These are phyloP conservation scores for Stomatorhinus ivindoensis DNA, from an alignment of 2,113 vertebrate species.

Conservation along the genomic window DNA sequence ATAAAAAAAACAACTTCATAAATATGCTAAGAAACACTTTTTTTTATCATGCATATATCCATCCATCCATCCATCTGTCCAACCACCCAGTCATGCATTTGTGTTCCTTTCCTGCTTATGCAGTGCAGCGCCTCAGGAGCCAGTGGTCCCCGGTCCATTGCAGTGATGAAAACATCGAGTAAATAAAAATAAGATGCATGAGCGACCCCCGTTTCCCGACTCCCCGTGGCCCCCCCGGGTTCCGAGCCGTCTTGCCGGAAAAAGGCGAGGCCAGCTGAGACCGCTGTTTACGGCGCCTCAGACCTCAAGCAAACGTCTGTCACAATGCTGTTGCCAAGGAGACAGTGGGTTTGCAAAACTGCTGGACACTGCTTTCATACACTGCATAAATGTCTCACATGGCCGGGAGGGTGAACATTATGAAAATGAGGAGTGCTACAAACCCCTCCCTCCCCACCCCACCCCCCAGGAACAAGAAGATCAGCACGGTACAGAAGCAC, in stretches of 20 bases:
- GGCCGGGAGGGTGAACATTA: neutral
- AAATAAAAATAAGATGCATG: neutral
- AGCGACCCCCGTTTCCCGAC: neutral
- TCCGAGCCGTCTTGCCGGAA: neutral
- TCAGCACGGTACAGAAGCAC: neutral
- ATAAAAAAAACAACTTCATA: neutral
- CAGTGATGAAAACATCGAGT: neutral
- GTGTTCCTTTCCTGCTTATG: neutral
- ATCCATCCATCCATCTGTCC: neutral
- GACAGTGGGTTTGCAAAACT: slow-evolving; percentile 27
- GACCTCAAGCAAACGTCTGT: slow-evolving; percentile 12
- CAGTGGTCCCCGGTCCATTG: neutral
- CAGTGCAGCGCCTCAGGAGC: neutral
- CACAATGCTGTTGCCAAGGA: slow-evolving; percentile 42
- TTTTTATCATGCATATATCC: too few relatives aligned
- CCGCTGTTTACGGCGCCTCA: neutral
- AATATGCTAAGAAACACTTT: neutral
- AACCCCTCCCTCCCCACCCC: neutral
- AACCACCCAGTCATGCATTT: neutral
- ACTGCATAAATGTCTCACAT: neutral
- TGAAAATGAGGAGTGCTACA: neutral
- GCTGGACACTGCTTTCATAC: neutral
- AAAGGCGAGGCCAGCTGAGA: neutral
- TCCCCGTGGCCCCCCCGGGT: neutral
- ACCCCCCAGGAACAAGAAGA: neutral